Evolutionary conservation across 2,888 invertebrate species (phyloP).

Genomic region (Drosophila birchii): DNA sequence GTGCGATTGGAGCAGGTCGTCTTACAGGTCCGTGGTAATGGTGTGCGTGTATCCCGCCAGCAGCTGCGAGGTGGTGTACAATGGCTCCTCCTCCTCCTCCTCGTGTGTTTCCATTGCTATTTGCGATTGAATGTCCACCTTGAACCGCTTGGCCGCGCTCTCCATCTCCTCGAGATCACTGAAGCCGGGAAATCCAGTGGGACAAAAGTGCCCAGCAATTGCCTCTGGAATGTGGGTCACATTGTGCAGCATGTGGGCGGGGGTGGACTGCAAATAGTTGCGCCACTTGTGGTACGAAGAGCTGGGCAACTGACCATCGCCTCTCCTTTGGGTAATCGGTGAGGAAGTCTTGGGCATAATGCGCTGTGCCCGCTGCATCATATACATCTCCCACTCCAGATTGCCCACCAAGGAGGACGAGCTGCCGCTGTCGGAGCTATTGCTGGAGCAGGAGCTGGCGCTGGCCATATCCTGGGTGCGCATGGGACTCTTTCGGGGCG

Average conservation of each 20-base stretch:
- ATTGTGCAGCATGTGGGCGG: slow-evolving; percentile 75
- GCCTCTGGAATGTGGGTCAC: slow-evolving; percentile 81
- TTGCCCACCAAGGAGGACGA: slow-evolving; percentile 49
- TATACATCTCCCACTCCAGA: slow-evolving; percentile 83
- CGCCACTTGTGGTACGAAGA: slow-evolving; percentile 78
- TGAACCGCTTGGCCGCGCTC: slow-evolving; percentile 76
- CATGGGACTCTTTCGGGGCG: slow-evolving; percentile 44
- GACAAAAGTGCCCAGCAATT: slow-evolving; percentile 81
- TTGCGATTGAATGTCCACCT: slow-evolving; percentile 53
- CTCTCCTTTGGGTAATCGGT: slow-evolving; percentile 69
- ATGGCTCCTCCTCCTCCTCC: slow-evolving; percentile 15
- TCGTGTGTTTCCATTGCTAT: neutral
- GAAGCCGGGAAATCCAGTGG: slow-evolving; percentile 75
- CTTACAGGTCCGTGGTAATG: slow-evolving; percentile 67
- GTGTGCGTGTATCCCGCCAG: slow-evolving; percentile 50
- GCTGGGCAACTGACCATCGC: slow-evolving; percentile 7
- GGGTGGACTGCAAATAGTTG: slow-evolving; percentile 74
- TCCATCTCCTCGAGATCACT: slow-evolving; percentile 76
- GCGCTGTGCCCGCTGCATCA: slow-evolving; percentile 76
- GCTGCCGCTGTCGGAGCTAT: slow-evolving; percentile 5
- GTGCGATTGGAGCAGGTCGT: slow-evolving; percentile 13
- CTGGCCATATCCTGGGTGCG: slow-evolving; percentile 27
- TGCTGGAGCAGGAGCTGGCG: slow-evolving; percentile 15
- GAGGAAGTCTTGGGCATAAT: slow-evolving; percentile 83
- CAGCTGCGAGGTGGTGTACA: slow-evolving; percentile 41